These are phyloP conservation scores for Horisme vitalbata DNA, from an alignment of 2,888 invertebrate species.

Conservation along the genomic window DNA sequence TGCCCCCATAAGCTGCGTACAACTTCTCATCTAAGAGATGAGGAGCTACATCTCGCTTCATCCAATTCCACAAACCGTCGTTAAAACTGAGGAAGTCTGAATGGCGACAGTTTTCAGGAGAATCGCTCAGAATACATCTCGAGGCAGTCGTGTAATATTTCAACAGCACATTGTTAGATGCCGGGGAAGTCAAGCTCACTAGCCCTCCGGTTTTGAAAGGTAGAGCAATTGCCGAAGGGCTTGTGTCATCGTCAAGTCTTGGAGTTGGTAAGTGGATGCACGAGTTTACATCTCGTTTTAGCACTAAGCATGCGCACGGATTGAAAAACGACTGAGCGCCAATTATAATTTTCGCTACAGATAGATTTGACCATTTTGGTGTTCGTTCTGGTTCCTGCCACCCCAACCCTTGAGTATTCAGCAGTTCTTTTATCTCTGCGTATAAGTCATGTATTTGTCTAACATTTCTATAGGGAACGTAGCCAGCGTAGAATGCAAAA, in stretches of 20 bases:
- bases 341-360: slow-evolving; percentile 63
- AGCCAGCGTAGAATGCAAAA: slow-evolving; percentile 73
- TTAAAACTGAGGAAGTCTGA: slow-evolving; percentile 69
- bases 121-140: slow-evolving; percentile 62
- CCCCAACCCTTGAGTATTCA: slow-evolving; percentile 70
- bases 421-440: slow-evolving; percentile 49
- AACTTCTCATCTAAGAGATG: slow-evolving; percentile 66
- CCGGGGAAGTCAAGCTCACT: slow-evolving; percentile 55
- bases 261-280: slow-evolving; percentile 69
- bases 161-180: slow-evolving; percentile 59
- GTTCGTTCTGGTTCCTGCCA: slow-evolving; percentile 56
- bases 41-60: slow-evolving; percentile 70
- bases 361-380: slow-evolving; percentile 61
- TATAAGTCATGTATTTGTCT: slow-evolving; percentile 58
- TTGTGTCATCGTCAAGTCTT: slow-evolving; percentile 52
- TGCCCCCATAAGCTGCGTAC: slow-evolving; percentile 68
- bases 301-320: slow-evolving; percentile 58
- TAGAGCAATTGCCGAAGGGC: slow-evolving; percentile 60
- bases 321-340: slow-evolving; percentile 53
- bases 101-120: slow-evolving; percentile 64
- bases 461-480: slow-evolving; percentile 59
- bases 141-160: slow-evolving; percentile 70
- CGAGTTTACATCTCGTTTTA: slow-evolving; percentile 57
- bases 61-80: slow-evolving; percentile 73
- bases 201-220: slow-evolving; percentile 64